phyloP scores from a whole-genome alignment of 2,113 vertebrate species.

The Phrynocephalus versicolor region DNA sequence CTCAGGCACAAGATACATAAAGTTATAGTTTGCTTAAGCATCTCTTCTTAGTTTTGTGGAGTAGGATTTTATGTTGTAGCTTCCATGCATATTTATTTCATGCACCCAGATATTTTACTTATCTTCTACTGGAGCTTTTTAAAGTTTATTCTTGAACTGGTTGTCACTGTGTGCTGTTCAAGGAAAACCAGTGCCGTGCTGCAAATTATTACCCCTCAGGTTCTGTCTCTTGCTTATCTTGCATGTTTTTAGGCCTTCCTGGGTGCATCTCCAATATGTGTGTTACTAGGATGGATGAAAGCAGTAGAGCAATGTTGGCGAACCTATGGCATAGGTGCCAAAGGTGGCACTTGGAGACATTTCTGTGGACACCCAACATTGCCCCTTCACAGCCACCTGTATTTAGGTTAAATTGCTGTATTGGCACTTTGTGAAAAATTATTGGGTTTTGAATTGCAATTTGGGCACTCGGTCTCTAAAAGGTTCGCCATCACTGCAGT shows the following conservation, averaged over 20 bases:
- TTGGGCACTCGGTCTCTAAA: no score
- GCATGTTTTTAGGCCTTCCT: background rate
- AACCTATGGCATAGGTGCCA: no score
- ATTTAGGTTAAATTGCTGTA: no score
- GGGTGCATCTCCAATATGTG: conserved; percentile 23
- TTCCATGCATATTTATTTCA: background rate
- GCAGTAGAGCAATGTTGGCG: background rate
- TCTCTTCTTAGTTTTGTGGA: background rate
- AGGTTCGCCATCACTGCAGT: no score
- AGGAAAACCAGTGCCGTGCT: conserved; percentile 44
- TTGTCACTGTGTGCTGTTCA: background rate
- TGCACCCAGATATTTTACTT: background rate
- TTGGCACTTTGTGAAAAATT: no score
- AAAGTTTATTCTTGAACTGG: background rate
- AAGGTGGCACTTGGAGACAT: no score
- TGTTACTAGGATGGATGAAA: background rate
- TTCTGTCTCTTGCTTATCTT: background rate
- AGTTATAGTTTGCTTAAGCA: background rate
- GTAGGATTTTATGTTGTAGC: background rate
- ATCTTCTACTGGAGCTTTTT: background rate
- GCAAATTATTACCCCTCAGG: conserved; percentile 40
- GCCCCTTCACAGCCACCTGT: no score
- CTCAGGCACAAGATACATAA: background rate
- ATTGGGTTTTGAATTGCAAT: no score
- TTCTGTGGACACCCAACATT: no score